These are phyloP conservation scores for Caenorhabditis japonica DNA, from an alignment of 2,888 invertebrate species.

Conservation along the genomic window DNA sequence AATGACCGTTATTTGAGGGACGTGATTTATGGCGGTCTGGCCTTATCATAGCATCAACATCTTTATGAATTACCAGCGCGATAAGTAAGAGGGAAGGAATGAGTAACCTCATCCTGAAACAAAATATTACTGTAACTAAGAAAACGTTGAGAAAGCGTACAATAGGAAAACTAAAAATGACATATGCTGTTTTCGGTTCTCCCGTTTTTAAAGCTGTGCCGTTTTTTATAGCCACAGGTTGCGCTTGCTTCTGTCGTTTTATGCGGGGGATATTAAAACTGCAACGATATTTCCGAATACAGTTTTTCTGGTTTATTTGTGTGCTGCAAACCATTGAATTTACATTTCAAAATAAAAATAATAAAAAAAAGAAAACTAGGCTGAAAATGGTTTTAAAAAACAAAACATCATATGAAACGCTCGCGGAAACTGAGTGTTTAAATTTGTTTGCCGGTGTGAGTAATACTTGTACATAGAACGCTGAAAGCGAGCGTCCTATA, in stretches of 20 bases:
- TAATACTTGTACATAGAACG: too few relatives aligned
- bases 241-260: slow-evolving; percentile 38
- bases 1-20: slow-evolving; percentile 2
- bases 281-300: slow-evolving; percentile 21
- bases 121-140: neutral
- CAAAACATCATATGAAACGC: neutral
- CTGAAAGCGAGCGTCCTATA: too few relatives aligned
- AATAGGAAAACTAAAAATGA: neutral
- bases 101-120: slow-evolving; percentile 37
- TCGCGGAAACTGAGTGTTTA: neutral
- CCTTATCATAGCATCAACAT: slow-evolving; percentile 11
- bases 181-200: neutral
- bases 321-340: slow-evolving; percentile 26
- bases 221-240: slow-evolving; percentile 20
- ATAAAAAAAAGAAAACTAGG: neutral
- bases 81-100: slow-evolving; percentile 32
- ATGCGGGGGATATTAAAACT: slow-evolving; percentile 39
- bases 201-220: slow-evolving; percentile 35
- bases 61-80: slow-evolving; percentile 44
- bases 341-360: neutral
- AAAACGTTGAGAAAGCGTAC: neutral
- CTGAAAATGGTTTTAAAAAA: neutral
- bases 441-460: neutral
- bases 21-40: slow-evolving; percentile 27
- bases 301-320: slow-evolving; percentile 7